Evolutionary conservation across 2,888 invertebrate genomes (phyloP), one percentile per base, ranked within the genome.

Genomic region (Xestoiulus laeticollis): DNA sequence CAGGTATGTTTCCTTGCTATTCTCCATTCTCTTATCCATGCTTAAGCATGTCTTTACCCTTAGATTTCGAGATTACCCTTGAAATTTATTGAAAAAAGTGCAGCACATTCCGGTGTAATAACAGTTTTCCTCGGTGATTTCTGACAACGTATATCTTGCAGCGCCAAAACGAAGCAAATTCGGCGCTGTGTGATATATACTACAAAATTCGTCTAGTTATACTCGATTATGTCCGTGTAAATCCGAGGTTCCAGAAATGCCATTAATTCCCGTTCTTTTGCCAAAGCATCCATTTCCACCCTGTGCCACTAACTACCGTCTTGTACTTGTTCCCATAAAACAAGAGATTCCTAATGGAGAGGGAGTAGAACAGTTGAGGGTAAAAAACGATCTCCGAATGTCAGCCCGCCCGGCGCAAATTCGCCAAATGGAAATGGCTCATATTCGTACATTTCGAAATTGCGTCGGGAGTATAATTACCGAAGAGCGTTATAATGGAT

Each of bases 201-300:
- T 26, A 78, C 4, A 30, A 78, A 78, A 78, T 78, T 78, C 26
- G 78, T 78, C 30, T 78, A 78, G 78, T 78, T 78, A 78, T 30
- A 78, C 78, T 78, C 78, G 78, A 78, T 78, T 78, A 78, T 78
- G 78, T 78, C 78, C 78, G 78, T 30, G 78, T 78, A 78, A 78
- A 78, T 78, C 78, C 4, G 26, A 10, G 78, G 78, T 26, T 26
- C 68, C 8, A 68, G 68, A 68, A 68, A 68, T 19, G 26, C 5
- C 78, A 78, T 26, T 78, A 26, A 78, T 78, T 78, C 30, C 78
- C 78, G 26, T 78, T 78, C 30, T 14, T 19, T 3, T n/a, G n/a
- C n/a, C n/a, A 19, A 3, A 22, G 22, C 59, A 26, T 78, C 78
- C 26, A 26, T 30, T 30, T 30, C 78, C 78, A 48, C 8, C 78